Evolutionary conservation across 2,113 vertebrate genomes (phyloP), one percentile per base, ranked within the genome.

Genomic region (Oreochromis spilurus): DNA sequence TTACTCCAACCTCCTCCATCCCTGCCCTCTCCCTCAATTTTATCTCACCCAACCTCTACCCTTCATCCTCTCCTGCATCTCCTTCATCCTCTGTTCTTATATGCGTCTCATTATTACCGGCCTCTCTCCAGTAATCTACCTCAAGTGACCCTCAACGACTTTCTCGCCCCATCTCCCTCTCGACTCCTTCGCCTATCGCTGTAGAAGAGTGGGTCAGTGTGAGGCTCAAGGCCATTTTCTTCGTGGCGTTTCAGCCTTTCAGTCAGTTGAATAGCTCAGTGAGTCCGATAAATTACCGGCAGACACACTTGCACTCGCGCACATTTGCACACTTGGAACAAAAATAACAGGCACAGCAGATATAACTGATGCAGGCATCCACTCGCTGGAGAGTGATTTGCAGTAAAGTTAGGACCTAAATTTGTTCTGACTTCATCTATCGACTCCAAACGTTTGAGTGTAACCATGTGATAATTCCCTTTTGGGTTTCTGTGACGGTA

Each of bases 121-220:
- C 75, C 78, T 57, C 72, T 85, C 72, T 82, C 36, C 60, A n/a
- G 67, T 90, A 93, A 92, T 93, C 84, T 83, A 75, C 70, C 86
- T 89, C 88, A 80, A 90, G 83, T 90, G 88, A 92, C 87, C 92
- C 89, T 38, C 77, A 83, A 90, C 36, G 67, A 87, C 89, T 90
- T 89, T 81, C 72, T 91, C 21, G 3, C 78, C 85, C 55, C 82
- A 12, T 82, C 67, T 87, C 21, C 75, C 72, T 78, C 72, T 40
- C 21, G 34, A 77, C 17, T 77, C 72, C 45, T 87, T 58, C 21
- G n/a, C 78, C 43, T 45, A 26, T 77, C n/a, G 54, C 75, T 83
- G 81, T 88, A 87, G 54, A 86, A 52, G 84, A 92, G 83, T 38
- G 21, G 86, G 88, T 91, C 87, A 67, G 54, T 16, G 85, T 10